Base-by-base conservation (phyloP, 2,888 invertebrate genomes). In the Acrobasis suavella region DNA sequence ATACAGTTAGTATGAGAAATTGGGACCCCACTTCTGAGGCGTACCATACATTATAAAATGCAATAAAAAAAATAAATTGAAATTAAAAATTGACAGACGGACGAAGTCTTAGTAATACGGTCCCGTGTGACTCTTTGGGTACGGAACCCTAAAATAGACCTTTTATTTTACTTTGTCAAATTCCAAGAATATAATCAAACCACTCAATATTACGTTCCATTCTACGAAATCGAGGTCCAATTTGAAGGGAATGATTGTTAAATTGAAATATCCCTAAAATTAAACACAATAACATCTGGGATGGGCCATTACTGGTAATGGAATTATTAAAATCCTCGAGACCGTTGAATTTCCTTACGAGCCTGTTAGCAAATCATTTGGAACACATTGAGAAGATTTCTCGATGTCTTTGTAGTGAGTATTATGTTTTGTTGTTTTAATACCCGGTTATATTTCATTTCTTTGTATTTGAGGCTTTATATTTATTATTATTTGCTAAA, bases 231-330 rank as follows among this genome's bases (percentile, higher is more conserved):
- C 14, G 14, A 56, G 38, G 38, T 38, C 32, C 10, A 59, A 50
- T 59, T 50, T n/a, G 15, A 59, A 51, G 14, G 51, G 12, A 51
- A 60, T 52, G 8, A 60, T 60, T 60, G 51, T 52, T 51, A 52
- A 52, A 60, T 38, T 59, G 59, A 59, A 59, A 60, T 60, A 51
- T 52, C 17, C 16, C 16, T 42, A 51, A 59, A 37, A 59, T 59
- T 50, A 10, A 42, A 60, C 60, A 60, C 60, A 60, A 60, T 39
- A 59, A 50, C 50, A 50, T 51, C 22, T 60, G 50, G 15, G 50
- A 60, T 60, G 60, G 51, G 51, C 60, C 51, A 60, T 60, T 51
- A 60, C 60, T 14, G 14, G n/a, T 60, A 60, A 60, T 51, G 60
- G 51, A 22, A 60, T 60, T 52, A 60, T 51, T 50, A 60, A 60